A percentile compares a stretch with the other conserved stretches of the same genome.
These are phyloP conservation scores for Apeira syringaria DNA, from an alignment of 2,888 invertebrate genomes.

Conservation along the genomic window DNA sequence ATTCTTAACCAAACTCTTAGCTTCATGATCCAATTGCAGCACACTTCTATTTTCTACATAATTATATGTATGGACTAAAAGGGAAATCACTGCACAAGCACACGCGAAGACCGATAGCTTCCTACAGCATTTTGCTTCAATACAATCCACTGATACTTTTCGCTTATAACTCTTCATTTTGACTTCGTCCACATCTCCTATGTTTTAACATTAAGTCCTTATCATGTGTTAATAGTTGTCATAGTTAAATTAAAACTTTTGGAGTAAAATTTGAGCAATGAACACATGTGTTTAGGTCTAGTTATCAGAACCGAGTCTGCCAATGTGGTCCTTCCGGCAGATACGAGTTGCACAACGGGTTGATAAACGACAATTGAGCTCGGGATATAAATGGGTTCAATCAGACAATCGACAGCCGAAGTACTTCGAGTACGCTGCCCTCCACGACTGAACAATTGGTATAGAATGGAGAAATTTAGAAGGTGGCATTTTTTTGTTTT, in stretches of 20 bases:
- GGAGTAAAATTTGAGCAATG: conserved; percentile 13
- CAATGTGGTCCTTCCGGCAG: conserved; percentile 72
- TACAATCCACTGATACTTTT: conserved; percentile 35
- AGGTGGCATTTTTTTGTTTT: no score
- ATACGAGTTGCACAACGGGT: conserved; percentile 66
- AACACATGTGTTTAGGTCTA: conserved; percentile 31
- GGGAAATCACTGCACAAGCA: conserved; percentile 59
- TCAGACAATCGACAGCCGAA: conserved; percentile 64
- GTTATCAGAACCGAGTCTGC: conserved; percentile 67
- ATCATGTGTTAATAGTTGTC: no score
- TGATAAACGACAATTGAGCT: conserved; percentile 72
- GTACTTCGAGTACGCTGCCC: conserved; percentile 16
- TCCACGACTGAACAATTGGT: conserved; percentile 1
- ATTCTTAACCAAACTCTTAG: conserved; percentile 43
- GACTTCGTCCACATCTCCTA: conserved; percentile 9
- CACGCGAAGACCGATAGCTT: conserved; percentile 65
- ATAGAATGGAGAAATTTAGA: no score
- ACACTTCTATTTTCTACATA: conserved; percentile 43
- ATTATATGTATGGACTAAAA: conserved; percentile 63
- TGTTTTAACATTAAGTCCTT: no score
- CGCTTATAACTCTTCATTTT: conserved; percentile 38
- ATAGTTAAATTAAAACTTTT: not conserved
- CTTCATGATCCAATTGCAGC: conserved; percentile 41
- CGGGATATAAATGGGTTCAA: conserved; percentile 62
- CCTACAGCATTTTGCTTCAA: conserved; percentile 49